A percentile compares a stretch with the other conserved stretches of the same genome.
phyloP scores from a whole-genome alignment of 2,888 invertebrate species.

The Epiblema foenella region DNA sequence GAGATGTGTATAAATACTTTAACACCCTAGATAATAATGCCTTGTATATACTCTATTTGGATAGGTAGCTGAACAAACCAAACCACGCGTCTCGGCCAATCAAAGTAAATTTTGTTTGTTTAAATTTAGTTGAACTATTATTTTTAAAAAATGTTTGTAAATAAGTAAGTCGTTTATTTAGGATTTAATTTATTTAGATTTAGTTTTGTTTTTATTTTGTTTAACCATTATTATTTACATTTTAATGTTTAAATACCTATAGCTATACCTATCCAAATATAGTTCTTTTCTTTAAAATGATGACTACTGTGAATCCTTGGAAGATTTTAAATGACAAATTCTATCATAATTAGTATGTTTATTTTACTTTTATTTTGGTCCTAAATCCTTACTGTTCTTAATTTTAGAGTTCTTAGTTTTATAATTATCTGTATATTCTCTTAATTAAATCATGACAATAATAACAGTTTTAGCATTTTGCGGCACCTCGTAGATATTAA shows the following conservation, averaged over 20 bases:
- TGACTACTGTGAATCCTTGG: background rate
- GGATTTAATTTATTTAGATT: no score
- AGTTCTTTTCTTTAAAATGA: background rate
- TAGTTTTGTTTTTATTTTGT: no score
- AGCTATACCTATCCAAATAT: no score
- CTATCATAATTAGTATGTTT: background rate
- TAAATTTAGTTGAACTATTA: no score
- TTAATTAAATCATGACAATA: slow-evolving; percentile 41
- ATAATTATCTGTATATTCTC: slow-evolving; percentile 23
- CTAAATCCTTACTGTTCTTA: background rate
- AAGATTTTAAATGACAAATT: background rate
- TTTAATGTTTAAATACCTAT: no score
- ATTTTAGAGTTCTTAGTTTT: slow-evolving; percentile 6
- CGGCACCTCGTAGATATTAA: background rate
- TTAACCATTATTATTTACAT: no score
- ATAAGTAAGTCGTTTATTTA: no score
- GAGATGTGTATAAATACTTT: slow-evolving; percentile 1
- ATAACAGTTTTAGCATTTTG: slow-evolving; percentile 15
- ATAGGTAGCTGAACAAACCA: no score
- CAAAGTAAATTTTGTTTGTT: no score
- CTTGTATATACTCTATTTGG: background rate
- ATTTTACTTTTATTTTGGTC: background rate
- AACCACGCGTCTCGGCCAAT: no score
- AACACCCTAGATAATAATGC: background rate
- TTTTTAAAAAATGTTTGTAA: no score